These are phyloP conservation scores for Talpa occidentalis DNA, from an alignment of 2,113 vertebrate species.

Conservation along the genomic window DNA sequence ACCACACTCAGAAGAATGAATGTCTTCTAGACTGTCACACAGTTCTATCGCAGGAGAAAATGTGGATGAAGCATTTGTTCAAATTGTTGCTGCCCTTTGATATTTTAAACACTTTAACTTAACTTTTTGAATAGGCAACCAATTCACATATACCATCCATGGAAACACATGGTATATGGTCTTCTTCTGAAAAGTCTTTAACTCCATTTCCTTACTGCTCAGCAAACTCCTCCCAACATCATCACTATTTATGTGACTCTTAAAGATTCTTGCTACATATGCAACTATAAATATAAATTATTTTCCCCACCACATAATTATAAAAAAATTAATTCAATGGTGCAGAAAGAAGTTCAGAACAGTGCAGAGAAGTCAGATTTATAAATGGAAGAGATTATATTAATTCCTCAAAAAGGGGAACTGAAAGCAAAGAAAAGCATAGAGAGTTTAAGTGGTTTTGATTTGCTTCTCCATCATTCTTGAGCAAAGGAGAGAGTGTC, in stretches of 20 bases:
- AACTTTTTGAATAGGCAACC: not conserved
- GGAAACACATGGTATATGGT: not conserved
- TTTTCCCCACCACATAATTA: not conserved
- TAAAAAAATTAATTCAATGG: not conserved
- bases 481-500: not conserved
- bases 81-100: not conserved
- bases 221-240: not conserved
- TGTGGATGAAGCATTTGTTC: not conserved
- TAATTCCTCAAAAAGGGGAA: not conserved
- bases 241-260: not conserved
- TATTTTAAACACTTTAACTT: not conserved
- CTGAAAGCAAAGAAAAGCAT: not conserved
- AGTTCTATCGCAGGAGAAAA: not conserved
- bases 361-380: conserved; percentile 10
- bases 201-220: not conserved
- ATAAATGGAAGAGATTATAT: conserved; percentile 3
- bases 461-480: conserved; percentile 24
- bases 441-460: not conserved
- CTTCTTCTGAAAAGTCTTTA: not conserved
- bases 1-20: not conserved
- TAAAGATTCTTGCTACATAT: not conserved
- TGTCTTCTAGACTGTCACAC: not conserved
- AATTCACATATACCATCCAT: not conserved
- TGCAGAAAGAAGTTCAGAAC: not conserved
- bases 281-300: not conserved